These are phyloP conservation scores for Hephaestus fuliginosus DNA, from an alignment of 2,797 vertebrate genomes.

Conservation along the genomic window DNA sequence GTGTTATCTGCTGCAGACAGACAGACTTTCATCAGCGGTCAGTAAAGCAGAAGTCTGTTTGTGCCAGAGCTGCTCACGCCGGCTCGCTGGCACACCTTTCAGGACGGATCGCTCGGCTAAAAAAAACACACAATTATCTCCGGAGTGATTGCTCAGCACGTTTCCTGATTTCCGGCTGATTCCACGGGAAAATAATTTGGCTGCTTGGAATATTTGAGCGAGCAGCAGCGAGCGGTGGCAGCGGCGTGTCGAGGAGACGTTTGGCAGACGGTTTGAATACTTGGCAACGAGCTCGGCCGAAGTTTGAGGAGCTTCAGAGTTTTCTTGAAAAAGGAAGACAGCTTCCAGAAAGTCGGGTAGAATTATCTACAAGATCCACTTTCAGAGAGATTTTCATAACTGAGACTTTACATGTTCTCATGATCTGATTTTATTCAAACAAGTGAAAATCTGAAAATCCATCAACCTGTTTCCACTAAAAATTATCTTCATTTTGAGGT, in stretches of 20 bases:
- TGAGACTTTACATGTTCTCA: background rate
- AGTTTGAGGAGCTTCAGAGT: constrained; percentile 42
- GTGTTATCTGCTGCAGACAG: constrained; percentile 70
- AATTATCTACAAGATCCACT: constrained; percentile 14
- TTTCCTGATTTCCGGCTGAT: constrained; percentile 58
- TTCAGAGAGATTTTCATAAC: background rate
- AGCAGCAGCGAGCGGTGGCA: constrained; percentile 20
- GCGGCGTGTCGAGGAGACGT: constrained; percentile 36
- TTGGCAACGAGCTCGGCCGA: constrained; percentile 32
- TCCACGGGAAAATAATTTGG: constrained; percentile 48
- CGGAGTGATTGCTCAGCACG: constrained; percentile 49
- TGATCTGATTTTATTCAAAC: background rate
- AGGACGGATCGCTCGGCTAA: constrained; percentile 10
- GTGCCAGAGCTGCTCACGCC: constrained; percentile 35
- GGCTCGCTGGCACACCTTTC: constrained; percentile 44
- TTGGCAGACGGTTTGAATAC: constrained; percentile 49
- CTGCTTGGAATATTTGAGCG: constrained; percentile 37
- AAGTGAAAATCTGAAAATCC: constrained; percentile 19
- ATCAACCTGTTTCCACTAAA: constrained; percentile 13
- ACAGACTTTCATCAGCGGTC: constrained; percentile 57
- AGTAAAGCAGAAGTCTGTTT: constrained; percentile 57
- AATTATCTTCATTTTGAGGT: background rate
- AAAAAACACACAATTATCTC: constrained; percentile 58
- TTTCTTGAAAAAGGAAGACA: constrained; percentile 36
- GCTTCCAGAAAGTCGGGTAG: constrained; percentile 11